Evolutionary conservation across 2,888 invertebrate genomes (phyloP), one percentile per base, ranked within the genome.

Genomic region (Cenopis cana): DNA sequence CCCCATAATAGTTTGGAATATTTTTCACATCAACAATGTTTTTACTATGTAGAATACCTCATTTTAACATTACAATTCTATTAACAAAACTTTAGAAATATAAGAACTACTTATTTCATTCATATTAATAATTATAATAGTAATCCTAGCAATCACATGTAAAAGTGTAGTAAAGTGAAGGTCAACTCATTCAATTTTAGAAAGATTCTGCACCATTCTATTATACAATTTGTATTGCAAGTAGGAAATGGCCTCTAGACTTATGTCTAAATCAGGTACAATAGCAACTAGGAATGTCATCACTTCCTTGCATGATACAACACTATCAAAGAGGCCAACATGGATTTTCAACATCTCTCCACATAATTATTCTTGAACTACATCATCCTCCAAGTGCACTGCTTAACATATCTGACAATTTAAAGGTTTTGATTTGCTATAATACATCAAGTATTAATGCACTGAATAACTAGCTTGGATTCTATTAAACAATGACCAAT

Each of bases 131-230:
- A n/a, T 24, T n/a, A 9, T 17, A 5, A 46, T 29, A 29, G 24
- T 14, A 38, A 36, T 17, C 17, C 24, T 38, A 46, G n/a, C 4
- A 29, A 68, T 12, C 33, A 52, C 29, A 17, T 77, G 73, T 75
- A 69, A 56, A 74, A 69, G n/a, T 14, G n/a, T n/a, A 46, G 46
- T n/a, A 4, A 75, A 56, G 54, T 73, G 77, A 81, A 82, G 78
- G 80, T 79, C 79, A 79, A 74, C 76, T 76, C 76, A 78, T 78
- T 79, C 76, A 81, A 80, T 73, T 80, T 76, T 77, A 74, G 77
- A 64, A 77, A 78, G 64, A 72, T 73, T 74, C 55, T 54, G 52
- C 54, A 60, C 36, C 59, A 17, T 41, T 56, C 29, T 64, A 64
- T 52, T 57, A 18, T 38, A 67, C 17, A 50, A 50, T 67, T 60